Base-by-base conservation (phyloP, 2,888 invertebrate genomes). In the Sisyra nigra region DNA sequence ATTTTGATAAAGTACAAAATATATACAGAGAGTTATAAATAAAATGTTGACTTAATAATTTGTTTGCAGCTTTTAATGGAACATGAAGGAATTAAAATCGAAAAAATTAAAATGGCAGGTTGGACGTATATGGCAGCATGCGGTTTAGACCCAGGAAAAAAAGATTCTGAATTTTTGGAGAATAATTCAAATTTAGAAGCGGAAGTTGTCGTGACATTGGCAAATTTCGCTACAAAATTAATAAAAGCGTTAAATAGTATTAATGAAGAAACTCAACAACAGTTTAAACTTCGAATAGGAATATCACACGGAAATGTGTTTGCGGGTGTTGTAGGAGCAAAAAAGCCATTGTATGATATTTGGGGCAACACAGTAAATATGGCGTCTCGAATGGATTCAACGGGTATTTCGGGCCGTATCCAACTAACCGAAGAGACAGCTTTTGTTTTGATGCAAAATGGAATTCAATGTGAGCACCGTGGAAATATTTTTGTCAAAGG, bases 121-220 rank as follows among this genome's bases (percentile, higher is more conserved):
- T 88, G 88, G 72, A 94, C 94, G 0, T 96, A 94, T 55, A 94
- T 96, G 94, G 94, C 93, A 2, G 94, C 93, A 1, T 88, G 89
- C 54, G 96, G 96, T 0, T 67, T 96, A 39, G 82, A 84, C 52
- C 78, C 84, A 1, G 77, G 73, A 24, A 69, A 78, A 41, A 69
- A 80, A 45, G 71, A 73, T 53, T 76, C 78, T 2, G 62, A 51
- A 50, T 52, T 42, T 47, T 52, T 18, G 14, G 42, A 34, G 4
- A 31, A 40, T 19, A 46, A 44, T 40, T 37, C 39, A 19, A 36
- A 41, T 31, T 50, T 54, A 7, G 57, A 55, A 48, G 58, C 52
- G 47, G 63, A 50, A 50, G 62, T 68, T 49, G 67, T 70, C 3
- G 68, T 74, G 4, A 65, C 69, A 48, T 65, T 88, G 65, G 69